Percentiles rank a stretch among this genome's conserved stretches.
phyloP scores from a whole-genome alignment of 2,113 vertebrate species.

The Coreoperca whiteheadi region DNA sequence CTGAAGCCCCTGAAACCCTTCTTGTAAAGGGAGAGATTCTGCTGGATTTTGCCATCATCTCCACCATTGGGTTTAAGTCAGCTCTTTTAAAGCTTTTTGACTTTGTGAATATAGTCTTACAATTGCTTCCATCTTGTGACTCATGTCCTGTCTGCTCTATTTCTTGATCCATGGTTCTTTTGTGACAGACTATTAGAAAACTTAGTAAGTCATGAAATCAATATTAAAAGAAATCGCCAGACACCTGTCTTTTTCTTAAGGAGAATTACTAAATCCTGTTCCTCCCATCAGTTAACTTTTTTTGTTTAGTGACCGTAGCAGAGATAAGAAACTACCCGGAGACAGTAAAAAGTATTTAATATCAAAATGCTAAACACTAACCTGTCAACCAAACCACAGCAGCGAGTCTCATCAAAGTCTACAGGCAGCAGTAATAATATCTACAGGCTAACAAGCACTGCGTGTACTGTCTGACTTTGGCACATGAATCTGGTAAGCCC shows the following conservation, averaged over 20 bases:
- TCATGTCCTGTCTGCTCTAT: neutral
- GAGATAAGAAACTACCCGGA: too few species aligned
- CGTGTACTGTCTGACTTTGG: too few species aligned
- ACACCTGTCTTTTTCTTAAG: neutral
- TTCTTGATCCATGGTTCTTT: neutral
- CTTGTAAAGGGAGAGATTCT: conserved; percentile 20
- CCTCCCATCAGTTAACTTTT: neutral
- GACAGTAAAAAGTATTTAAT: too few species aligned
- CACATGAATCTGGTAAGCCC: too few species aligned
- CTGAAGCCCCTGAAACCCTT: conserved; percentile 13
- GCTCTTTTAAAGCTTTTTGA: conserved; percentile 19
- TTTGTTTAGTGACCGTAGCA: too few species aligned
- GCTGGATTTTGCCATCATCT: conserved; percentile 18
- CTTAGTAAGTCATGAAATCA: neutral
- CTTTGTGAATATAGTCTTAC: conserved; percentile 8
- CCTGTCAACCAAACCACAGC: too few species aligned
- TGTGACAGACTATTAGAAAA: neutral
- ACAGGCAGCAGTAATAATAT: too few species aligned
- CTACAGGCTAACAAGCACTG: too few species aligned
- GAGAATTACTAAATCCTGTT: neutral
- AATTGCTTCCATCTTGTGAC: conserved; percentile 33
- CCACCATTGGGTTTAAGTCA: neutral
- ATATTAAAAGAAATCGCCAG: neutral
- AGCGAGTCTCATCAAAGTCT: too few species aligned
- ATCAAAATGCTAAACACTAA: too few species aligned